These are phyloP conservation scores for Hippoglossus hippoglossus DNA, from an alignment of 2,797 vertebrate genomes.

Conservation along the genomic window DNA sequence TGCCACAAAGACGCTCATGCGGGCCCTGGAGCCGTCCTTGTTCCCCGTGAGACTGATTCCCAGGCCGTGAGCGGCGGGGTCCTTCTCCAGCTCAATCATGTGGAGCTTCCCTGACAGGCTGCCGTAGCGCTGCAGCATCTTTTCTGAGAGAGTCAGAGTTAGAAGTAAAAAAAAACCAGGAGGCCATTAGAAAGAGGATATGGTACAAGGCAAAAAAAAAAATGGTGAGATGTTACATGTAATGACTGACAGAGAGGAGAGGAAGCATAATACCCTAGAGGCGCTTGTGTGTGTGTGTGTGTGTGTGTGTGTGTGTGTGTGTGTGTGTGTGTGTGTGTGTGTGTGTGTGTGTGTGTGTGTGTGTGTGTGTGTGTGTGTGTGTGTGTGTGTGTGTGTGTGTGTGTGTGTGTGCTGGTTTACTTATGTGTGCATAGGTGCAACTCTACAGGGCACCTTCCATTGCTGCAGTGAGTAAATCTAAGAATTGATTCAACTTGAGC, in stretches of 20 bases:
- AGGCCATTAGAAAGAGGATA: slow-evolving; percentile 48
- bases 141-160: slow-evolving; percentile 79
- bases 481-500: neutral
- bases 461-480: slow-evolving; percentile 6
- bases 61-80: slow-evolving; percentile 87
- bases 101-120: slow-evolving; percentile 89
- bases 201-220: slow-evolving; percentile 37
- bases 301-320: slow-evolving; percentile 18
- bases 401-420: slow-evolving; percentile 14
- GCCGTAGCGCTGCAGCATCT: slow-evolving; percentile 90
- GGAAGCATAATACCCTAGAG: too few relatives aligned
- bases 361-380: slow-evolving; percentile 10
- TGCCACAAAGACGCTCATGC: slow-evolving; percentile 91
- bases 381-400: too few relatives aligned
- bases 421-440: neutral
- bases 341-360: too few relatives aligned
- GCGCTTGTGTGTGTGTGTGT: too few relatives aligned
- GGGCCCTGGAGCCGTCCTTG: slow-evolving; percentile 88
- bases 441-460: neutral
- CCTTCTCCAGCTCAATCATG: slow-evolving; percentile 93
- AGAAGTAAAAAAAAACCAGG: slow-evolving; percentile 49
- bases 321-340: too few relatives aligned
- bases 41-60: slow-evolving; percentile 91
- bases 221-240: slow-evolving; percentile 30
- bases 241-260: slow-evolving; percentile 62